These are phyloP conservation scores for Perca fluviatilis DNA, from an alignment of 2,113 vertebrate genomes.

Conservation along the genomic window DNA sequence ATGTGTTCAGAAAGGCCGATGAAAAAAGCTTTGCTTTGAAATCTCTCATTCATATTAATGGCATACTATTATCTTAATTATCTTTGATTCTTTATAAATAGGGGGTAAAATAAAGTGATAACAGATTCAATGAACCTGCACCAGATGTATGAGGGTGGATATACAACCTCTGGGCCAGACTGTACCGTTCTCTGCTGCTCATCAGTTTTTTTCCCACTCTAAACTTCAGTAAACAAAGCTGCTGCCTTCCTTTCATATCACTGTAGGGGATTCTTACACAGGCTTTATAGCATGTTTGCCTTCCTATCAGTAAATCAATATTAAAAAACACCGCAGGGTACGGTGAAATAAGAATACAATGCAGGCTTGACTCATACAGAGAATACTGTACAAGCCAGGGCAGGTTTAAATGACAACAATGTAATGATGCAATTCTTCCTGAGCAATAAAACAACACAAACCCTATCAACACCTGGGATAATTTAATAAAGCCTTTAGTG, in stretches of 20 bases:
- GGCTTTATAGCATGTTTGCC: constrained; percentile 33
- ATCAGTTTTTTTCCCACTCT: not conserved
- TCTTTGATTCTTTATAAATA: too few species aligned
- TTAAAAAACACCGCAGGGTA: constrained; percentile 8
- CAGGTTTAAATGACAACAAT: constrained; percentile 57
- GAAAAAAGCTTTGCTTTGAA: too few species aligned
- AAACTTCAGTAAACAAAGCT: constrained; percentile 16
- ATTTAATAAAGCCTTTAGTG: constrained; percentile 15
- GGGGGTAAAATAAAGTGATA: not conserved
- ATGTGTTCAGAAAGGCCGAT: too few species aligned
- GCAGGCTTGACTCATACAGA: constrained; percentile 11
- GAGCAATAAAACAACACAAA: constrained; percentile 19
- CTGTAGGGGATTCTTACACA: constrained; percentile 14
- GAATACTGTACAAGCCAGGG: constrained; percentile 21
- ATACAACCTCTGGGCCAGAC: not conserved
- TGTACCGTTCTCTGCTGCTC: constrained; percentile 21
- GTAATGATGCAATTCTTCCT: constrained; percentile 43
- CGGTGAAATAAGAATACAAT: constrained; percentile 25
- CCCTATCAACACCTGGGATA: not conserved
- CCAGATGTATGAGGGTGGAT: not conserved
- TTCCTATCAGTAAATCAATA: constrained; percentile 27
- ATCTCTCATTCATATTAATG: too few species aligned
- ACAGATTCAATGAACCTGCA: not conserved
- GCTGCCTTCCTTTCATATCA: constrained; percentile 22
- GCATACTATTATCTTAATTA: too few species aligned